Evolutionary conservation across 2,888 invertebrate species (phyloP).

Genomic region (Agrenia bidenticulata): DNA sequence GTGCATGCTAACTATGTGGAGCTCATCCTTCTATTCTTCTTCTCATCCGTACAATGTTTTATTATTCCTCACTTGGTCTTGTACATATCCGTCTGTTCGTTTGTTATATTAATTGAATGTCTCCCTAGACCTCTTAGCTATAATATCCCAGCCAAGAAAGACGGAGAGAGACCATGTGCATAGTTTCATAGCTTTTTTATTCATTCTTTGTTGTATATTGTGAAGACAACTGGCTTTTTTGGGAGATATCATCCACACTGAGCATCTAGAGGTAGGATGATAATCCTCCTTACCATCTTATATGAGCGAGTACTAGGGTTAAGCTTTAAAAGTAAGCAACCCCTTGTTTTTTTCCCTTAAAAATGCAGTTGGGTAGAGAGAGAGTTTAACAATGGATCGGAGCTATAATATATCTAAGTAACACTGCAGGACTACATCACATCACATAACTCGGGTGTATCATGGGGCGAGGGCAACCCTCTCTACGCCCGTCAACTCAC

Average conservation of each 20-base stretch:
- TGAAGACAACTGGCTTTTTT: slow-evolving; percentile 2
- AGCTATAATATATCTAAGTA: slow-evolving; percentile 10
- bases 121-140: background rate
- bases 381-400: background rate
- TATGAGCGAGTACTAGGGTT: no score
- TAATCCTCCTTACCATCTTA: no score
- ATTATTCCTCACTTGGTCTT: slow-evolving; percentile 3
- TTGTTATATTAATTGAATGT: slow-evolving; percentile 23
- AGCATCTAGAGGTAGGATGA: background rate
- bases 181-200: background rate
- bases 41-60: slow-evolving; percentile 8
- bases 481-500: slow-evolving; percentile 45
- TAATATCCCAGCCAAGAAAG: background rate
- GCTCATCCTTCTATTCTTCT: slow-evolving; percentile 4
- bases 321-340: background rate
- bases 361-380: slow-evolving; percentile 1
- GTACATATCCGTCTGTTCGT: slow-evolving; percentile 10
- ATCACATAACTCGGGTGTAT: slow-evolving; percentile 15
- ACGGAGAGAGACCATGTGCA: no score
- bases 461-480: slow-evolving; percentile 21
- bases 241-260: no score
- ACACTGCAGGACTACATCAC: slow-evolving; percentile 11
- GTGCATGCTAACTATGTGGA: slow-evolving; percentile 24
- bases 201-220: background rate
- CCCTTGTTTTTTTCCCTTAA: background rate